Evolutionary conservation across 2,797 vertebrate species (phyloP), one percentile per base, ranked within the genome.

Genomic region (Gobionotothen gibberifrons): DNA sequence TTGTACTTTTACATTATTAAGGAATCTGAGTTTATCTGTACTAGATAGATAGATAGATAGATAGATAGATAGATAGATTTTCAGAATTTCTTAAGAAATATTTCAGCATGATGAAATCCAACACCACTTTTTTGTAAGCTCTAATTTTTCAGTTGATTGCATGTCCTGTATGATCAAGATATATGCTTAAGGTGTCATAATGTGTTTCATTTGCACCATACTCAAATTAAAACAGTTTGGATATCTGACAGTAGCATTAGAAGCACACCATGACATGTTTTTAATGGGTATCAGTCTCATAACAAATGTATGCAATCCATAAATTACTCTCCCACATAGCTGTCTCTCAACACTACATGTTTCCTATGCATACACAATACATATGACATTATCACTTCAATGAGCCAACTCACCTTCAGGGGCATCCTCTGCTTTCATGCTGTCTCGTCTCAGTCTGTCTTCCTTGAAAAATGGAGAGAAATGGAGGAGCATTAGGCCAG

Each of bases 391-490:
- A 83, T 80, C 63, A 56, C 78, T 70, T 63, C 76, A 74, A 56
- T 79, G 61, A 86, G 54, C 21, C 53, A 2, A 85, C 94, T 94
- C 90, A 96, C 95, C 94, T 94, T 91, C 89, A 93, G 85, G 91
- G 90, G 81, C 77, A 74, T 93, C 87, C 89, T 92, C 89, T 87
- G 93, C 88, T 94, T 94, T 82, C 95, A 95, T 96, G 90, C 93
- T 94, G 95, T 93, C 91, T 90, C 39, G 86, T 83, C 89, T 91
- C 85, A 69, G 85, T 72, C 84, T 76, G 71, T 82, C 79, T 70
- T 88, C 71, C 79, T 80, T 87, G 87, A 91, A 89, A 90, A 89
- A 72, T 78, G 75, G 67, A 79, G 78, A 81, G 83, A 81, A 86
- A 53, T 6, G 42, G 74, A 74, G 73, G 71, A 46, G 73, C 76